Evolutionary conservation across 2,888 invertebrate species (phyloP), one percentile per base, ranked within the genome.

Genomic region (Argyra leucocephala): DNA sequence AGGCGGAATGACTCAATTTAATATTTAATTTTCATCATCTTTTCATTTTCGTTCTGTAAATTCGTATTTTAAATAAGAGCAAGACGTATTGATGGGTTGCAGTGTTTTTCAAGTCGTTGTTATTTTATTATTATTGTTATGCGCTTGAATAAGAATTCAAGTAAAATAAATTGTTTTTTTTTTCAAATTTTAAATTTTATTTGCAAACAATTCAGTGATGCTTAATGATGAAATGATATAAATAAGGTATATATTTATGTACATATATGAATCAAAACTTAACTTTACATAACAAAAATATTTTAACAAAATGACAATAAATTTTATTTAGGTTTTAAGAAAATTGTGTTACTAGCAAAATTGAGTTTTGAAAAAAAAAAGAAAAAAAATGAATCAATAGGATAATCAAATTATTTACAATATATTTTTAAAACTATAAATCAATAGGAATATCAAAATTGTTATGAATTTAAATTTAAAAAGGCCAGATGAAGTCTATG

Each of bases 1-100:
- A 48, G 15, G 48, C 48, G 48, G 48, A 48, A 48, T 48, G 48
- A 48, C 48, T 48, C 48, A 48, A 48, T 48, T 48, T 48, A 15
- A 48, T 18, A 12, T 15, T 18, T 48, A 48, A 48, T 48, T 48
- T 48, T 2, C 15, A 18, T 48, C 15, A 48, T 48, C 12, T 48
- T 6, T 48, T 9, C 9, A 48, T 48, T 48, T 48, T 18, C 18
- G n/a, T 48, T 48, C 15, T n/a, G n/a, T 2, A 31, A 31, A 31
- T 31, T 31, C 9, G n/a, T n/a, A n/a, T n/a, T n/a, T n/a, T n/a
- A n/a, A n/a, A n/a, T n/a, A 31, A 31, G 31, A 10, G 10, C 10
- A 10, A 31, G 31, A 7, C 5, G 10, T 7, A 31, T 31, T 31
- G 31, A 31, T 31, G 31, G 10, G 10, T 31, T 31, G n/a, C n/a